Base-by-base conservation (phyloP, 2,797 vertebrate species). In the Calcarius lapponicus region DNA sequence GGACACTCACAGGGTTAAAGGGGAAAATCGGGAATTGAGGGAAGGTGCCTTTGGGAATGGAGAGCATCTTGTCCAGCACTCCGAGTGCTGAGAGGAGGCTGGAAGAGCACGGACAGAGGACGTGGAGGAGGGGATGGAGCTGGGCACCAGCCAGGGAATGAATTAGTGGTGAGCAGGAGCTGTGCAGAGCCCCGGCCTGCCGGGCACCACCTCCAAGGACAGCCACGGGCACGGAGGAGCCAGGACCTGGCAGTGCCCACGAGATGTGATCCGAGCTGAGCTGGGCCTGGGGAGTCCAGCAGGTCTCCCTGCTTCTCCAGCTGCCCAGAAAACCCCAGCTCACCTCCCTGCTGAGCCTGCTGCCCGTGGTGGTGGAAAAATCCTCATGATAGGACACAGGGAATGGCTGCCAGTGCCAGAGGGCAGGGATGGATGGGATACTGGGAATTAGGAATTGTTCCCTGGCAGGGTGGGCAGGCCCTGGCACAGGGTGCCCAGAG, bases 131-230 rank as follows among this genome's bases (percentile, higher is more conserved):
- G 7, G 20, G 83, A 69, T 31, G 70, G 51, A 93, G 51, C 80
- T 95, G 92, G 62, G 58, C 69, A 62, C 11, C 11, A 11, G 62
- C 40, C 92, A 92, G 48, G 40, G 51, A 80, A 31, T 72, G 53
- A 94, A 79, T 69, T 86, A 93, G 56, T 14, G 4, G 8, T 13
- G 66, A 90, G 31, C 5, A 47, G 1, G 2, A 38, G 7, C 22
- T 18, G 24, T 15, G 78, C 47, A 53, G 70, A 90, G 66, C 38
- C 22, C 62, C 70, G 74, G 17, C 34, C 34, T 4, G 32, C 38
- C 2, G 32, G 26, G 20, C 56, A 70, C 36, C 40, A 34, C 34
- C 69, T 24, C 31, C 31, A 72, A 82, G 61, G 53, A 34, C 67
- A 60, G 92, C 76, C 28, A 6, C 0, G 1, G 50, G 26, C 42